Percentiles rank a stretch among this genome's conserved stretches.
phyloP scores from a whole-genome alignment of 2,888 invertebrate species.

The Acronicta aceris region DNA sequence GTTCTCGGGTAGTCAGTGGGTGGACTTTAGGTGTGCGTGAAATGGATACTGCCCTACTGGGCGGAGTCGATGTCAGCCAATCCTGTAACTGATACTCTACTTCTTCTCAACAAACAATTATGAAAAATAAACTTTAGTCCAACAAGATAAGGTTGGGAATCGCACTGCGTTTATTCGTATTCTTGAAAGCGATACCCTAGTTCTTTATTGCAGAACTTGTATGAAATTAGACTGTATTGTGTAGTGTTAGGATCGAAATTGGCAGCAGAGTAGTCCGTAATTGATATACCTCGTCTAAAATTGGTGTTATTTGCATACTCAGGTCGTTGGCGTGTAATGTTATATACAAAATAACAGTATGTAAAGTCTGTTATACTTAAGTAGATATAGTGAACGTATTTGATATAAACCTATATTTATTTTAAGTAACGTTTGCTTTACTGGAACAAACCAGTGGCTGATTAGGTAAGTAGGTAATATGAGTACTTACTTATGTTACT shows the following conservation, averaged over 20 bases:
- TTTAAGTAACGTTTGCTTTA: too few species aligned
- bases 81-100: slow-evolving; percentile 88
- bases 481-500: too few species aligned
- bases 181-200: slow-evolving; percentile 85
- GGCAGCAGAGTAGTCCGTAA: slow-evolving; percentile 64
- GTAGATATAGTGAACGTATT: not conserved
- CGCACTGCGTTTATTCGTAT: slow-evolving; percentile 26
- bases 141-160: slow-evolving; percentile 53
- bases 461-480: too few species aligned
- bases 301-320: slow-evolving; percentile 62
- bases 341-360: slow-evolving; percentile 2
- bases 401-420: not conserved
- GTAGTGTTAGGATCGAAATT: slow-evolving; percentile 56
- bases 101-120: slow-evolving; percentile 73
- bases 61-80: slow-evolving; percentile 85
- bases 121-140: slow-evolving; percentile 53
- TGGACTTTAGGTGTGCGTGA: slow-evolving; percentile 82
- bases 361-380: slow-evolving; percentile 3
- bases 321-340: slow-evolving; percentile 29
- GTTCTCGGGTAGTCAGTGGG: slow-evolving; percentile 69
- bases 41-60: slow-evolving; percentile 83
- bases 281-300: slow-evolving; percentile 78
- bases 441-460: too few species aligned
- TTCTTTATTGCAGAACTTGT: slow-evolving; percentile 65
- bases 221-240: slow-evolving; percentile 58